These are phyloP conservation scores for Brachionus plicatilis DNA, from an alignment of 1,140 invertebrate genomes.

Conservation along the genomic window DNA sequence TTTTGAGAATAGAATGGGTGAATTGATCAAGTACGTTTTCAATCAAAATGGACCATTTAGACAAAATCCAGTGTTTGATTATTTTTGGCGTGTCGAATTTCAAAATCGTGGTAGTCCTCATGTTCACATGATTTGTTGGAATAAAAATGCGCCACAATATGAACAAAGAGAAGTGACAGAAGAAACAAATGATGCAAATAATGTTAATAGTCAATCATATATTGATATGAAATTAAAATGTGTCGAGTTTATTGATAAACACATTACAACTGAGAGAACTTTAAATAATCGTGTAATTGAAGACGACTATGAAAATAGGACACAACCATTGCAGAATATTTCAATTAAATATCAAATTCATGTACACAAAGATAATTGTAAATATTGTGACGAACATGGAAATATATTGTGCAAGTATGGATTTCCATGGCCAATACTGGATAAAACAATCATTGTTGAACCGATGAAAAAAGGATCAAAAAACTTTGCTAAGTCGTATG, in stretches of 20 bases:
- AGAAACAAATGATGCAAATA: background rate
- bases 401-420: background rate
- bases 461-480: background rate
- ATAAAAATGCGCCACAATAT: background rate
- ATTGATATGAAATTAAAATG: background rate
- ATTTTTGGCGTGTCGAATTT: slow-evolving; percentile 22
- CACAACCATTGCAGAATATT: background rate
- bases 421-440: background rate
- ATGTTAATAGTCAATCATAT: background rate
- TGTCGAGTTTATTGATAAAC: background rate
- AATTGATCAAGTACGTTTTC: background rate
- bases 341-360: background rate
- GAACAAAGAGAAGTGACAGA: background rate
- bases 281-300: background rate
- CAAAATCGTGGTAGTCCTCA: slow-evolving; percentile 13
- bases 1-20: background rate
- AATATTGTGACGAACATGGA: background rate
- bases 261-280: background rate
- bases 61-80: background rate
- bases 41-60: background rate
- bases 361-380: background rate
- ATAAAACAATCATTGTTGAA: background rate
- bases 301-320: background rate
- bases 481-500: too few relatives aligned
- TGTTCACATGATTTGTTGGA: background rate